phyloP scores from a whole-genome alignment of 2,113 vertebrate genomes.

The Eubucco bourcierii region DNA sequence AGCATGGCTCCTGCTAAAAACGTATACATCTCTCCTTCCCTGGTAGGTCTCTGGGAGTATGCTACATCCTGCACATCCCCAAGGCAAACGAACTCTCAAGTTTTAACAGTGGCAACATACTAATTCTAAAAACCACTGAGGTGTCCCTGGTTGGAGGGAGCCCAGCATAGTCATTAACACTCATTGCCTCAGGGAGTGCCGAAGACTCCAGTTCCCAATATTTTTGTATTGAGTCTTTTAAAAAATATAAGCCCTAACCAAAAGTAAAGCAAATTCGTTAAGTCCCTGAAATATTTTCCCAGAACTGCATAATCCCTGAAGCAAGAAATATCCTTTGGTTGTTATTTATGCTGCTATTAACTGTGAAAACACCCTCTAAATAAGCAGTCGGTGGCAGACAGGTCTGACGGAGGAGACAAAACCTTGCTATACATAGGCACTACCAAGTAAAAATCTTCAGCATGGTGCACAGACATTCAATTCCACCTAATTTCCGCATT shows the following conservation, averaged over 20 bases:
- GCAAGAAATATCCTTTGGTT: conserved; percentile 24
- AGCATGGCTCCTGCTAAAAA: neutral
- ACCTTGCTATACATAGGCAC: neutral
- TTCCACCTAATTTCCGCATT: neutral
- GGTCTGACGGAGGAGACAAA: conserved; percentile 26
- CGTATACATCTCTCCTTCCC: neutral
- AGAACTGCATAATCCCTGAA: conserved; percentile 4
- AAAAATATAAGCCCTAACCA: conserved; percentile 27
- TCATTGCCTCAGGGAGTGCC: conserved; percentile 19
- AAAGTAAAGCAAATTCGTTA: conserved; percentile 25
- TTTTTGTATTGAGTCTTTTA: conserved; percentile 6
- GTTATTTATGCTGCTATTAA: conserved; percentile 51
- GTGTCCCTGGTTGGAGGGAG: conserved; percentile 5
- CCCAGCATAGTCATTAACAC: conserved; percentile 43
- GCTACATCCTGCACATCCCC: neutral
- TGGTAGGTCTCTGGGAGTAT: neutral
- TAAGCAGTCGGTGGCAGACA: conserved; percentile 41
- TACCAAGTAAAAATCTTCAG: neutral
- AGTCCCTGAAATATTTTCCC: neutral
- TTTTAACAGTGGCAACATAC: conserved; percentile 17
- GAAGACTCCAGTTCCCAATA: conserved; percentile 40
- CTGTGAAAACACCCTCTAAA: conserved; percentile 28
- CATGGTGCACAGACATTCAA: neutral
- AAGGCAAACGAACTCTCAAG: neutral
- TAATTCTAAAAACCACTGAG: conserved; percentile 48